Conservation (phyloP, 2,888 invertebrate species). For the Ochlodes sylvanus region DNA sequence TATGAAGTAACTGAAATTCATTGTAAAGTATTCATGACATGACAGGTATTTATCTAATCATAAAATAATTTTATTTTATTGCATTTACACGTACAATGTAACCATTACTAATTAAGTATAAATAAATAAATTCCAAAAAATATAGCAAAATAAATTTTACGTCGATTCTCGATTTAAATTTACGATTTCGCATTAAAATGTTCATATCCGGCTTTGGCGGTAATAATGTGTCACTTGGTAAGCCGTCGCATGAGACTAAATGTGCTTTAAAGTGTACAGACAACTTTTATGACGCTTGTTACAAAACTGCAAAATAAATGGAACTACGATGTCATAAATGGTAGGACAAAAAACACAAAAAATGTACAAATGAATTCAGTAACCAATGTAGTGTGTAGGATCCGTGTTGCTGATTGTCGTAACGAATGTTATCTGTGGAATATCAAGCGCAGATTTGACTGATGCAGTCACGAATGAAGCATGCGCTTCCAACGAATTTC, state of each 20-base stretch:
- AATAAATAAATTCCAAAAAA: too few species aligned
- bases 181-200: too few species aligned
- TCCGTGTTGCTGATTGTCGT: conserved; percentile 33
- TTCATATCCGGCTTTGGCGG: not conserved
- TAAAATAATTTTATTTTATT: too few species aligned
- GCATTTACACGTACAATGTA: too few species aligned
- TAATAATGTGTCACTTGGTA: not conserved
- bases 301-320: not conserved
- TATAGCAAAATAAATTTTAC: too few species aligned
- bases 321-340: not conserved
- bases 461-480: conserved; percentile 72
- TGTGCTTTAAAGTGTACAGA: not conserved
- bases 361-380: conserved; percentile 17
- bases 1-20: too few species aligned
- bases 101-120: too few species aligned
- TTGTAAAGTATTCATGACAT: too few species aligned
- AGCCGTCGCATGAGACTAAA: not conserved
- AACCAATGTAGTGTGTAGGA: conserved; percentile 26
- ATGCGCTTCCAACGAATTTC: conserved; percentile 69
- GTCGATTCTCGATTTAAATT: too few species aligned
- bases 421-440: conserved; percentile 63
- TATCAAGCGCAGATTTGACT: conserved; percentile 77
- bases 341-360: not conserved
- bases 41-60: too few species aligned
- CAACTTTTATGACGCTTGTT: not conserved